A percentile compares a stretch with the other conserved stretches of the same genome.
Conservation (phyloP, 2,888 invertebrate species). For the Oxystoma pomonae region DNA sequence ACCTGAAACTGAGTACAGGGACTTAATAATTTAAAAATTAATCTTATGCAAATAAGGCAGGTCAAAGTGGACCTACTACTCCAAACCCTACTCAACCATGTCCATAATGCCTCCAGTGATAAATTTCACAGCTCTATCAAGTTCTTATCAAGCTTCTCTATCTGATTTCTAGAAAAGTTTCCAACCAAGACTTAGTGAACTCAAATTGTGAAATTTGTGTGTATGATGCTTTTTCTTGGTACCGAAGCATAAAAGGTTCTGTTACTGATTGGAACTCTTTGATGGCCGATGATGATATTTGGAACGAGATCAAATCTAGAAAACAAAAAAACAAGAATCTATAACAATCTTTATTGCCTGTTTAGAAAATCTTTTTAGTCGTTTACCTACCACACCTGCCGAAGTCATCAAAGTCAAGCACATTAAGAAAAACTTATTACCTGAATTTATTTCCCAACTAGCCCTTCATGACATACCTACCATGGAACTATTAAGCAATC, state of each 20-base stretch:
- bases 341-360: neutral
- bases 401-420: neutral
- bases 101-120: neutral
- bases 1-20: neutral
- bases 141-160: neutral
- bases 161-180: conserved; percentile 1
- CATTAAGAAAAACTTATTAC: neutral
- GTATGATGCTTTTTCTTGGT: neutral
- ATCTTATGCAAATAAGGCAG: neutral
- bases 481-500: neutral
- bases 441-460: neutral
- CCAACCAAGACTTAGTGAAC: conserved; percentile 7
- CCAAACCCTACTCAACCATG: neutral
- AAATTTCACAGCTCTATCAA: neutral
- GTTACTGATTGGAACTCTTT: neutral
- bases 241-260: neutral
- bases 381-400: neutral
- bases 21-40: conserved; percentile 6
- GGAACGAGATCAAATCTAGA: neutral
- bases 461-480: neutral
- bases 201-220: conserved; percentile 7
- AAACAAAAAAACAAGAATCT: neutral
- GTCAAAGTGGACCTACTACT: neutral
- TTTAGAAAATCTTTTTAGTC: neutral
- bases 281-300: neutral